These are phyloP conservation scores for Poeciliopsis turrubarensis DNA, from an alignment of 2,113 vertebrate species.

Conservation along the genomic window DNA sequence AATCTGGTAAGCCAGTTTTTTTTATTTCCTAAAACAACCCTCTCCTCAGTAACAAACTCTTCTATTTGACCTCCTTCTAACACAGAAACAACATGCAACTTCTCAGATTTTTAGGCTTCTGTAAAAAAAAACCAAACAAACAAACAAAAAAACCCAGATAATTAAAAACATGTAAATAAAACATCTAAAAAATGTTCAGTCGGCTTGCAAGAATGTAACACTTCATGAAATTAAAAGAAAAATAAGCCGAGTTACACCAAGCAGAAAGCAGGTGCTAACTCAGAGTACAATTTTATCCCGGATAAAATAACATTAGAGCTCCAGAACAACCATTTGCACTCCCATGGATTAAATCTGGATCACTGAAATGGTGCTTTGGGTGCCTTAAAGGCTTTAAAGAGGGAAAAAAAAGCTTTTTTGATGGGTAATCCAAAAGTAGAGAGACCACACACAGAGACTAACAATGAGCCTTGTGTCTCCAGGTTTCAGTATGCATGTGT, in stretches of 20 bases:
- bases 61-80: conserved; percentile 24
- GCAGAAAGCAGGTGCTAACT: conserved; percentile 27
- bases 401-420: conserved; percentile 34
- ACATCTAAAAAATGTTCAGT: conserved; percentile 42
- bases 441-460: conserved; percentile 73
- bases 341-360: conserved; percentile 46
- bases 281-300: conserved; percentile 33
- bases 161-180: conserved; percentile 29
- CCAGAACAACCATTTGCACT: conserved; percentile 48
- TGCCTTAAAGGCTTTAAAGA: conserved; percentile 53
- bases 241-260: conserved; percentile 20
- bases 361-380: conserved; percentile 58
- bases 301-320: conserved; percentile 48
- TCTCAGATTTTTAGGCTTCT: conserved; percentile 17
- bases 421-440: conserved; percentile 45
- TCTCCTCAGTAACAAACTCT: not conserved
- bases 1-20: not conserved
- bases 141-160: not conserved
- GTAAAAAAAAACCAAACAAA: conserved; percentile 1
- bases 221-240: conserved; percentile 29
- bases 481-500: conserved; percentile 33
- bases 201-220: conserved; percentile 37
- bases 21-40: not conserved
- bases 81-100: conserved; percentile 13
- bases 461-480: conserved; percentile 66